Evolutionary conservation across 2,888 invertebrate genomes (phyloP).

Genomic region (Blera fallax): DNA sequence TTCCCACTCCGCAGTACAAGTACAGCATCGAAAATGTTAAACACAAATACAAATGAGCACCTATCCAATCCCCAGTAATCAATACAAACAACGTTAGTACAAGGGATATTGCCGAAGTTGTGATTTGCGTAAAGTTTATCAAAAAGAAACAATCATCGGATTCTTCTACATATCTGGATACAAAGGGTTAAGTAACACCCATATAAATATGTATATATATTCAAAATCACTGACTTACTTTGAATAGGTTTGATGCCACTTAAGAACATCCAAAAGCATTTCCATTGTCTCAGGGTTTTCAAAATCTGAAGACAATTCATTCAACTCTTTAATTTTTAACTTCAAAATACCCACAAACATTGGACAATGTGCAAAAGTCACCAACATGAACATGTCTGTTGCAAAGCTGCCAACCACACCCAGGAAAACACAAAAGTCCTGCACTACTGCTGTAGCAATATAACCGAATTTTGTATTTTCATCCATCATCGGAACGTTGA

Average conservation of each 20-base stretch:
- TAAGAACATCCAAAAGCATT: constrained; percentile 54
- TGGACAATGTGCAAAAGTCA: constrained; percentile 54
- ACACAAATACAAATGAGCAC: not conserved
- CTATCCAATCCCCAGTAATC: constrained; percentile 54
- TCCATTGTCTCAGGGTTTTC: not conserved
- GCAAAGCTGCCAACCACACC: constrained; percentile 71
- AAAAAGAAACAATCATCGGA: constrained; percentile 3
- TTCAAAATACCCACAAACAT: constrained; percentile 64
- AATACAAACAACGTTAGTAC: constrained; percentile 49
- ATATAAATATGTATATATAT: not conserved
- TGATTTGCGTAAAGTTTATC: constrained; percentile 52
- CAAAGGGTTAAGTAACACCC: not conserved
- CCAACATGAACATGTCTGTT: constrained; percentile 63
- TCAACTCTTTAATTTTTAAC: constrained; percentile 55
- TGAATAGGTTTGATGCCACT: constrained; percentile 71
- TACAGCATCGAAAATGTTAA: constrained; percentile 18
- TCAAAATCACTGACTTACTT: constrained; percentile 27
- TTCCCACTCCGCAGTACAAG: constrained; percentile 65
- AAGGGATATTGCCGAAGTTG: constrained; percentile 48
- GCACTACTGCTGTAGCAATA: constrained; percentile 45
- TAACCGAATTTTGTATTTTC: constrained; percentile 54
- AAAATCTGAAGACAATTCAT: not conserved
- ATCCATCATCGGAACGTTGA: constrained; percentile 64
- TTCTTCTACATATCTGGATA: constrained; percentile 9
- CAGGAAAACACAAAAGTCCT: constrained; percentile 43